phyloP scores from a whole-genome alignment of 2,113 vertebrate genomes.

The Xyliphius kryptos region DNA sequence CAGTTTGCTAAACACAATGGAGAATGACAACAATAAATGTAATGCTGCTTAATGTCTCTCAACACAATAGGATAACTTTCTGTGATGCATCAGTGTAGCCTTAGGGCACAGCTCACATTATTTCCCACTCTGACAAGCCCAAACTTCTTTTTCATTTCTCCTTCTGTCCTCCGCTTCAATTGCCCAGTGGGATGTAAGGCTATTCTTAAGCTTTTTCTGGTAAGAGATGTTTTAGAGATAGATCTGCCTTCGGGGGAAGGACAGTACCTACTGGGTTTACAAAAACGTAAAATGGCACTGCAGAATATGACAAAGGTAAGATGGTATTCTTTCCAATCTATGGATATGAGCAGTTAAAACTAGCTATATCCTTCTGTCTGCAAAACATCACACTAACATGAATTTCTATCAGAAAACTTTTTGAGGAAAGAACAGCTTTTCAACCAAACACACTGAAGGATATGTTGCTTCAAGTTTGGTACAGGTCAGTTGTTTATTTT shows the following conservation, averaged over 20 bases:
- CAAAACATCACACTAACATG: neutral
- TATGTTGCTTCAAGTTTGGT: slow-evolving; percentile 10
- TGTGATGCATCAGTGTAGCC: slow-evolving; percentile 38
- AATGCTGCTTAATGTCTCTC: slow-evolving; percentile 38
- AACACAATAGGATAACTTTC: slow-evolving; percentile 36
- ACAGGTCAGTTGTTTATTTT: slow-evolving; percentile 14
- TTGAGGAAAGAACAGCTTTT: neutral
- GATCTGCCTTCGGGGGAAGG: slow-evolving; percentile 18
- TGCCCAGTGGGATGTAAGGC: slow-evolving; percentile 4
- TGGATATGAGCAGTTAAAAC: neutral
- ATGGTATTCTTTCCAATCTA: neutral
- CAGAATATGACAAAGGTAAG: slow-evolving; percentile 13
- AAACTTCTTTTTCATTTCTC: slow-evolving; percentile 16
- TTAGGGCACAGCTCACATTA: slow-evolving; percentile 17
- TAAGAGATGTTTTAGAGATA: slow-evolving; percentile 26
- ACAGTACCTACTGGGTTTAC: slow-evolving; percentile 13
- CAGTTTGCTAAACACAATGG: slow-evolving; percentile 43
- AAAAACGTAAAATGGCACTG: neutral
- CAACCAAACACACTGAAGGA: neutral
- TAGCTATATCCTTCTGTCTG: neutral
- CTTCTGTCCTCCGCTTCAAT: slow-evolving; percentile 27
- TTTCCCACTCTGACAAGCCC: slow-evolving; percentile 15
- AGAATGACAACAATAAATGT: slow-evolving; percentile 38
- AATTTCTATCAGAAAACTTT: neutral
- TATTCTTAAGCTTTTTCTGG: slow-evolving; percentile 23